phyloP scores from a whole-genome alignment of 2,113 vertebrate genomes.

The rabbit (Oryctolagus cuniculus) region DNA sequence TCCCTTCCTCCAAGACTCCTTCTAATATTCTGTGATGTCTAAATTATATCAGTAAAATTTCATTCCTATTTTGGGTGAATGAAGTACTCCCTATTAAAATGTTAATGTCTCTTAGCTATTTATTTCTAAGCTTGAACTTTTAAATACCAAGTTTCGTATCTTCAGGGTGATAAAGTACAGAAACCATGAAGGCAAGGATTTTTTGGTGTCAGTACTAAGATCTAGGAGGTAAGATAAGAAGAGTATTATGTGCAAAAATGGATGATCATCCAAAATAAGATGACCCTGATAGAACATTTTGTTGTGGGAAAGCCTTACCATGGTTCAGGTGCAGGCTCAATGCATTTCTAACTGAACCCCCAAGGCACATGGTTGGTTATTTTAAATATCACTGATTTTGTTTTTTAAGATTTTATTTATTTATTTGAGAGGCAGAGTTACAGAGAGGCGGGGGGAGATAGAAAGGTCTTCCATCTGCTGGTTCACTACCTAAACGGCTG shows the following conservation, averaged over 20 bases:
- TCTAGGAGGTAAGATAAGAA: background rate
- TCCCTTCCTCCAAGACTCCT: background rate
- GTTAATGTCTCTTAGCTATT: slow-evolving; percentile 54
- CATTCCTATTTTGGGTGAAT: slow-evolving; percentile 12
- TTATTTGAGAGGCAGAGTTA: too few species aligned
- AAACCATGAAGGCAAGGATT: background rate
- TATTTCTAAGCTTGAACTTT: slow-evolving; percentile 43
- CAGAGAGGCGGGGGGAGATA: too few species aligned
- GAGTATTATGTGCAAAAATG: background rate
- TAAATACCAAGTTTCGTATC: background rate
- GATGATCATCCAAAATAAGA: background rate
- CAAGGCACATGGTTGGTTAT: background rate
- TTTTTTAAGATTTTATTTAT: too few species aligned
- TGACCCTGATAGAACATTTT: background rate
- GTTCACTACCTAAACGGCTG: too few species aligned
- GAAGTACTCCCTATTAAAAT: slow-evolving; percentile 63
- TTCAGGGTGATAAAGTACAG: background rate
- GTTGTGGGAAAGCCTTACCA: background rate
- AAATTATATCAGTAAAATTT: slow-evolving; percentile 13
- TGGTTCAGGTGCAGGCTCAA: background rate
- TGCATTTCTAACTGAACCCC: background rate
- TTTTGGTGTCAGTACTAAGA: background rate
- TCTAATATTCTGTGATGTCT: background rate
- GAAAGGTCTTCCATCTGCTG: too few species aligned
- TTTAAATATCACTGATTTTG: background rate